These are phyloP conservation scores for Rhagophthalmus giganteus DNA, from an alignment of 2,888 invertebrate species.

Conservation along the genomic window DNA sequence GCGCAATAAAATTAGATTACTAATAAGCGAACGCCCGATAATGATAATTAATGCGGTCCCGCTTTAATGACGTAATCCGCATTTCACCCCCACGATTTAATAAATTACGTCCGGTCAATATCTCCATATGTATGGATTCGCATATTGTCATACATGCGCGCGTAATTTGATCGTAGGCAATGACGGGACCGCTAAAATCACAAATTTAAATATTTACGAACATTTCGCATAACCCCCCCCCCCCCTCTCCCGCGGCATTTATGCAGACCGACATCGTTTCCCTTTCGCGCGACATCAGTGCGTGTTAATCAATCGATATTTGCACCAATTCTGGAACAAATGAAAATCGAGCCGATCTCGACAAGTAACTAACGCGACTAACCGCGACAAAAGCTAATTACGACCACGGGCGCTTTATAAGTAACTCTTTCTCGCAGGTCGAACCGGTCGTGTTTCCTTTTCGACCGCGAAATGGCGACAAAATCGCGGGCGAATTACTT, in stretches of 20 bases:
- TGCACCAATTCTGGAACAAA: too few species aligned
- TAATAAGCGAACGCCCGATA: constrained; percentile 8
- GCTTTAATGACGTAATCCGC: constrained; percentile 10
- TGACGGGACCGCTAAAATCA: not conserved
- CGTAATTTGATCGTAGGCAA: not conserved
- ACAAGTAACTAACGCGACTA: constrained; percentile 22
- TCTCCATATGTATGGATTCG: not conserved
- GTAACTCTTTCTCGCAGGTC: constrained; percentile 27
- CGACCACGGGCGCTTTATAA: constrained; percentile 17
- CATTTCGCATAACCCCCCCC: too few species aligned
- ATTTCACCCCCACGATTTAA: constrained; percentile 3
- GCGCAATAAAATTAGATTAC: too few species aligned
- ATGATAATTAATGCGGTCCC: constrained; percentile 10
- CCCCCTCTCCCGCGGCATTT: too few species aligned
- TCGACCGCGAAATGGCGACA: constrained; percentile 26
- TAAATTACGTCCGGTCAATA: constrained; percentile 10
- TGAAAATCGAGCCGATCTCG: not conserved
- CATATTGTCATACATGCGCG: not conserved
- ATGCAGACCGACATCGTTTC: too few species aligned
- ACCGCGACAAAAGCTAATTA: constrained; percentile 24
- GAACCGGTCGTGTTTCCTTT: constrained; percentile 26
- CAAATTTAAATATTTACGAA: not conserved
- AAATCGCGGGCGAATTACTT: constrained; percentile 27
- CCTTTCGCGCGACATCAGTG: too few species aligned
- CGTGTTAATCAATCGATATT: too few species aligned